Base-by-base conservation (phyloP, 2,113 vertebrate species). In the Anhinga anhinga region DNA sequence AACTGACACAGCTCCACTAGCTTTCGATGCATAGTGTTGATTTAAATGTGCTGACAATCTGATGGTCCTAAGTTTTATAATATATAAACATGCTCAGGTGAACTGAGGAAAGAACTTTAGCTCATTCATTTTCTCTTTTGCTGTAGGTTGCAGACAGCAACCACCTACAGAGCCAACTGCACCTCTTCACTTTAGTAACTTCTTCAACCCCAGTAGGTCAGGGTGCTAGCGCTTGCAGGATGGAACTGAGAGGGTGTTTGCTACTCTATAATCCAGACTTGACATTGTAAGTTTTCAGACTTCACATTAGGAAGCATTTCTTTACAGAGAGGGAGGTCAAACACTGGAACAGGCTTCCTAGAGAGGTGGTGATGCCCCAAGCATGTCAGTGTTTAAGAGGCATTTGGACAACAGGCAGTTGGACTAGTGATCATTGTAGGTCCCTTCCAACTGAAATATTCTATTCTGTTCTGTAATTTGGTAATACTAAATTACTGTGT, bases 141-240 rank as follows among this genome's bases (percentile, higher is more conserved):
- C 78, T 61, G 44, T 42, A 38, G 50, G 26, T 15, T 62, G 19
- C 47, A 88, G 45, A 44, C 55, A 79, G 62, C 32, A 55, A 42
- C 22, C 29, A 10, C 27, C 38, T 20, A 44, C 32, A 53, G 8
- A 86, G 61, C 52, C 36, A 61, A 3, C 32, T 26, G 71, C 47
- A 15, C 0, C 0, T 36, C 49, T 44, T 47, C 8, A 5, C 23
- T 21, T 16, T 11, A 32, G 53, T n/a, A 76, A 30, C 8, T 17
- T 17, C n/a, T 59, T 38, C 29, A 34, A 9, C 44, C 14, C 21
- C 47, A 29, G 42, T 5, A 25, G n/a, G 10, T 2, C 9, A 12
- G 7, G 13, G 15, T 29, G 36, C 23, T 58, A 52, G 38, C 5
- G 11, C 59, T 62, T 13, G 13, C 34, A 82, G 69, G 30, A 34